phyloP scores from a whole-genome alignment of 2,113 vertebrate species.

The Ginglymostoma cirratum region DNA sequence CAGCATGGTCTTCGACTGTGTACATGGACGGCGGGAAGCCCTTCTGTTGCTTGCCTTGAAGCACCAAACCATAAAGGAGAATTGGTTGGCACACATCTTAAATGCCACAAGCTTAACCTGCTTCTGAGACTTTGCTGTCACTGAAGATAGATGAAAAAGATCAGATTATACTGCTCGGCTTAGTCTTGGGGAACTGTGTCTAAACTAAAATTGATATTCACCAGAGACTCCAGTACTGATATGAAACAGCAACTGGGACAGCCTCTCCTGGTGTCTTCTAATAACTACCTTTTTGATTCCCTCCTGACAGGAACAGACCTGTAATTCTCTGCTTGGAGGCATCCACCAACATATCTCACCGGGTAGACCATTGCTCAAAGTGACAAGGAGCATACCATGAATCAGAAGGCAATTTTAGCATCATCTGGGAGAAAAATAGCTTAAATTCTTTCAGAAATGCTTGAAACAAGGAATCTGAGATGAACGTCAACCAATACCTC shows the following conservation, averaged over 20 bases:
- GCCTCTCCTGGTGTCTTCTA: neutral
- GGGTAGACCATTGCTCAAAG: neutral
- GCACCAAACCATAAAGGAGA: conserved; percentile 25
- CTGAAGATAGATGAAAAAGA: neutral
- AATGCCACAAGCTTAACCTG: neutral
- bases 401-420: neutral
- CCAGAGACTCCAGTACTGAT: neutral
- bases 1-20: neutral
- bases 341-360: neutral
- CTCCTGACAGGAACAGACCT: neutral
- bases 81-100: neutral
- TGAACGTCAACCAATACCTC: neutral
- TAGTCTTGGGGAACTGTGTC: neutral
- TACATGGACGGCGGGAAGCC: neutral
- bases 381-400: neutral
- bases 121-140: neutral
- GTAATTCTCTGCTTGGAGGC: neutral
- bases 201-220: neutral
- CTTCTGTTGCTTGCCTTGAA: conserved; percentile 25
- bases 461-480: neutral
- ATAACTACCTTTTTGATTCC: neutral
- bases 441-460: neutral
- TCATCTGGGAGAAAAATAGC: neutral
- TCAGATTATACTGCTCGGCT: neutral
- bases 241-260: neutral